Evolutionary conservation across 2,888 invertebrate species (phyloP).

Genomic region (Ochropleura plecta): DNA sequence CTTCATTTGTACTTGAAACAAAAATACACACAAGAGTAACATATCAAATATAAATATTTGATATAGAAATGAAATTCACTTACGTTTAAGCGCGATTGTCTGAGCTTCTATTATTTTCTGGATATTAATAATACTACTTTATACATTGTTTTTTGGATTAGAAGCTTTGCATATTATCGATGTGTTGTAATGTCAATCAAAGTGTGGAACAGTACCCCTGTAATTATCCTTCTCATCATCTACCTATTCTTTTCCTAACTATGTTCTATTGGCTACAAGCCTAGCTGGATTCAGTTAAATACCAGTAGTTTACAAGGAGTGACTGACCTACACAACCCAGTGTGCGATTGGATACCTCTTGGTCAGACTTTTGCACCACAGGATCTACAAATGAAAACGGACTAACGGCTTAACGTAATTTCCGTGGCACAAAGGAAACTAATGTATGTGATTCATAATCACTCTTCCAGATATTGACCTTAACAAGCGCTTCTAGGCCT

Average conservation of each 20-base stretch:
- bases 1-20: conserved; percentile 44
- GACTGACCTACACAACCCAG: background rate
- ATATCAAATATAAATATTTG: conserved; percentile 17
- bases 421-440: background rate
- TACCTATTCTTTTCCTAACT: background rate
- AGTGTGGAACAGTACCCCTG: background rate
- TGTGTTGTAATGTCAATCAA: conserved; percentile 18
- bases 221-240: background rate
- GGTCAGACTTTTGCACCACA: background rate
- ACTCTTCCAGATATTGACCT: background rate
- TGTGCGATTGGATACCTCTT: background rate
- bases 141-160: conserved; percentile 34
- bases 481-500: background rate
- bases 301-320: background rate
- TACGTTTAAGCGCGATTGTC: conserved; percentile 8
- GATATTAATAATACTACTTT: conserved; percentile 26
- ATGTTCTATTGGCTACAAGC: background rate
- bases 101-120: conserved; percentile 30
- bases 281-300: background rate
- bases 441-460: background rate
- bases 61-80: conserved; percentile 21
- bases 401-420: background rate
- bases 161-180: background rate
- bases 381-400: background rate
- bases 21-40: conserved; percentile 45